Evolutionary conservation across 2,113 vertebrate genomes (phyloP).

Genomic region (Catharus fuscescens): DNA sequence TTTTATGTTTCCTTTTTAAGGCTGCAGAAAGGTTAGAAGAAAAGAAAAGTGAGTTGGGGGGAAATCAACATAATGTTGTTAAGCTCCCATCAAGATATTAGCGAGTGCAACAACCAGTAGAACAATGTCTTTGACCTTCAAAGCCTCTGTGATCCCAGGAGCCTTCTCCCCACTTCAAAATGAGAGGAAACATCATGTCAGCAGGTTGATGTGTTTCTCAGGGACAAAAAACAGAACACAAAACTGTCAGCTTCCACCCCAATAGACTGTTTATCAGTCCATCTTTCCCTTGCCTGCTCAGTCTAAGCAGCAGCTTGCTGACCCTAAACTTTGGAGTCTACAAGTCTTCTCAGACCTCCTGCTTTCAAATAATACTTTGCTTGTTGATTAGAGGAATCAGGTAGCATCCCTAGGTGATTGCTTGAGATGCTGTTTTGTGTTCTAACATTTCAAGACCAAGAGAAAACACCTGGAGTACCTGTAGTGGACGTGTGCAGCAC

Average conservation of each 20-base stretch:
- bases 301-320: neutral
- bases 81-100: neutral
- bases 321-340: neutral
- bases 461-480: neutral
- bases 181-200: slow-evolving; percentile 16
- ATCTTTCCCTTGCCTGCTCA: neutral
- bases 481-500: no score
- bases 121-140: slow-evolving; percentile 28
- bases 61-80: neutral
- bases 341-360: neutral
- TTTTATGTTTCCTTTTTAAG: slow-evolving; percentile 32
- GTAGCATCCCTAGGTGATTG: neutral
- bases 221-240: slow-evolving; percentile 40
- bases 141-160: neutral
- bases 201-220: neutral
- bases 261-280: neutral
- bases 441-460: neutral
- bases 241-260: neutral
- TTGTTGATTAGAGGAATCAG: neutral
- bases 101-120: neutral
- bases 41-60: neutral
- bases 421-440: neutral
- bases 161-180: slow-evolving; percentile 20
- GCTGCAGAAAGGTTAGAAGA: slow-evolving; percentile 12
- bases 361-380: neutral